Conservation (phyloP, 1,140 invertebrate genomes). For the Asbolus verrucosus region DNA sequence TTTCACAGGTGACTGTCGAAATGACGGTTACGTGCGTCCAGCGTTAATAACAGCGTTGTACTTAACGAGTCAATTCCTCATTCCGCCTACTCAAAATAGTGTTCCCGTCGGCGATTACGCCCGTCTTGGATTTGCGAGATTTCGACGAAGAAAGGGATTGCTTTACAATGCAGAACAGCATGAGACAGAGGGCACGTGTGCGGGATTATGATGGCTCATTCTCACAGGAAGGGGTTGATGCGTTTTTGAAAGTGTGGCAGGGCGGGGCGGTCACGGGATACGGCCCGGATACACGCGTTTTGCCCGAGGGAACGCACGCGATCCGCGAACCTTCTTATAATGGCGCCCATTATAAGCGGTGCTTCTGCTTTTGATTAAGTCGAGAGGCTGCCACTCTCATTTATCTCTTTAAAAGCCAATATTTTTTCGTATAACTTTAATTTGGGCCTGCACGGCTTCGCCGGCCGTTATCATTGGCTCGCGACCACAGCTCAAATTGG, state of each 20-base stretch:
- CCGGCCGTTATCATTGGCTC: background rate
- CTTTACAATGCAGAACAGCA: background rate
- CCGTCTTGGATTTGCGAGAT: background rate
- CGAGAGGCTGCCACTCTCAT: slow-evolving; percentile 13
- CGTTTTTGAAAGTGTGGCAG: slow-evolving; percentile 12
- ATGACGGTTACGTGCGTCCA: background rate
- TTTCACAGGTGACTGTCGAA: slow-evolving; percentile 22
- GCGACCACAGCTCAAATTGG: too few species aligned
- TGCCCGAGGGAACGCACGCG: slow-evolving; percentile 30
- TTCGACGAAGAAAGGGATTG: background rate
- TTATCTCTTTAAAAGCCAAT: slow-evolving; percentile 25
- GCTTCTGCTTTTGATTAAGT: slow-evolving; percentile 33
- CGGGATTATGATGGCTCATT: slow-evolving; percentile 34
- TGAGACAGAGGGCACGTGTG: slow-evolving; percentile 4
- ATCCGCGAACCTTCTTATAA: slow-evolving; percentile 32
- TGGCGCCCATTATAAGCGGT: slow-evolving; percentile 23
- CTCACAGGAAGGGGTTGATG: slow-evolving; percentile 10
- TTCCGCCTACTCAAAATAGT: too few species aligned
- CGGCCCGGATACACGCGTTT: too few species aligned
- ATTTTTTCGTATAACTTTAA: slow-evolving; percentile 16
- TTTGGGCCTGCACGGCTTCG: slow-evolving; percentile 3
- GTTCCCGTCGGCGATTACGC: too few species aligned
- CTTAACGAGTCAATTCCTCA: too few species aligned
- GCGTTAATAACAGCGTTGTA: too few species aligned
- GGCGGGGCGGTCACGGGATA: too few species aligned